Conservation (phyloP, 2,113 vertebrate genomes). For the Poecilia latipinna region DNA sequence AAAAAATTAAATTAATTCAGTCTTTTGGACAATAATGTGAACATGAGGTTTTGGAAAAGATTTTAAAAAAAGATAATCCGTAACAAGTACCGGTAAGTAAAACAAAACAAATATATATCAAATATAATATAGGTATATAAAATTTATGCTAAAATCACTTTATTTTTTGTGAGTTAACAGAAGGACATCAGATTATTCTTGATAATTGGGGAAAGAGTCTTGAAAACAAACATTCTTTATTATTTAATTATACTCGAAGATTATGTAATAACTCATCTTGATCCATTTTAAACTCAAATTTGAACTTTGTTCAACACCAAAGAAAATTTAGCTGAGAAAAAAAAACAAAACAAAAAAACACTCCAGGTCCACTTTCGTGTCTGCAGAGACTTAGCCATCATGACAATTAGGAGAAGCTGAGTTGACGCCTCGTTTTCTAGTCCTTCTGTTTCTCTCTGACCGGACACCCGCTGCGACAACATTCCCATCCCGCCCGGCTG, state of each 20-base stretch:
- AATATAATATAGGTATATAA: no score
- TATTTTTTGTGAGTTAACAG: background rate
- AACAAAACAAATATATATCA: background rate
- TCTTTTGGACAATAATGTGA: background rate
- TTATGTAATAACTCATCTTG: background rate
- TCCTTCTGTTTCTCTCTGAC: slow-evolving; percentile 25
- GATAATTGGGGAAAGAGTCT: background rate
- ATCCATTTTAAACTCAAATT: background rate
- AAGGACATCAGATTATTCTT: background rate
- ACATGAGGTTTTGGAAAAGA: background rate
- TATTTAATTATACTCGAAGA: background rate
- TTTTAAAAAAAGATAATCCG: background rate
- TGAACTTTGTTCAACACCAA: background rate
- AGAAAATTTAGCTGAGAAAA: background rate
- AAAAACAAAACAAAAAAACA: background rate
- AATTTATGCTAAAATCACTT: background rate
- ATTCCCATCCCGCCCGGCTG: slow-evolving; percentile 29
- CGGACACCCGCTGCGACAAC: slow-evolving; percentile 31
- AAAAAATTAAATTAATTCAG: background rate
- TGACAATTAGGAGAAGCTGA: slow-evolving; percentile 3
- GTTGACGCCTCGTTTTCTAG: slow-evolving; percentile 3
- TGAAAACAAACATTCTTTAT: background rate
- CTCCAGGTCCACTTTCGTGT: background rate
- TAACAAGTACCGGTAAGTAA: background rate
- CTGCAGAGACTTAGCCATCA: slow-evolving; percentile 17